Percentiles rank a stretch among this genome's conserved stretches.
These are phyloP conservation scores for Cheilosia variabilis DNA, from an alignment of 2,888 invertebrate genomes.

Conservation along the genomic window DNA sequence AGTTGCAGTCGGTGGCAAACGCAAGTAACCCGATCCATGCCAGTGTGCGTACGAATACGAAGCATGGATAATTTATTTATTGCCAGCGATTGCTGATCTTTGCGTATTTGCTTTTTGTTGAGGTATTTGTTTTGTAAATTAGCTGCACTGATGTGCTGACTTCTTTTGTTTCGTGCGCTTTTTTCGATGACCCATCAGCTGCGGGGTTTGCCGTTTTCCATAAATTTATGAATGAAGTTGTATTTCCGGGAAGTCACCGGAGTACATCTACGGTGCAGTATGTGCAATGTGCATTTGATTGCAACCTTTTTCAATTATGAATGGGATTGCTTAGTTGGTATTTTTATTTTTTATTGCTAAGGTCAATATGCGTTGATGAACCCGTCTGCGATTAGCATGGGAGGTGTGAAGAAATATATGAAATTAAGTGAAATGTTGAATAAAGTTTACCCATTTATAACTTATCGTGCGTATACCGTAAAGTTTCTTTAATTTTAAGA, in stretches of 20 bases:
- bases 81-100: slow-evolving; percentile 39
- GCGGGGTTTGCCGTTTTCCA: slow-evolving; percentile 21
- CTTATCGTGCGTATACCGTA: no score
- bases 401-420: no score
- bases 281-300: slow-evolving; percentile 27
- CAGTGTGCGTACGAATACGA: slow-evolving; percentile 55
- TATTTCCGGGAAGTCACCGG: slow-evolving; percentile 57
- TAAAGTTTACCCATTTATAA: no score
- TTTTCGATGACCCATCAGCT: slow-evolving; percentile 55
- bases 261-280: slow-evolving; percentile 23
- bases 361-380: slow-evolving; percentile 39
- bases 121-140: slow-evolving; percentile 29
- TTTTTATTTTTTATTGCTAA: neutral
- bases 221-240: slow-evolving; percentile 71
- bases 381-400: neutral
- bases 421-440: no score
- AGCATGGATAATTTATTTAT: slow-evolving; percentile 50
- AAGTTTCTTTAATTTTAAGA: no score
- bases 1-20: slow-evolving; percentile 42
- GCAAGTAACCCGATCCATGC: slow-evolving; percentile 51
- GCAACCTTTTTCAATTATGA: slow-evolving; percentile 3
- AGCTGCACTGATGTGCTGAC: slow-evolving; percentile 19
- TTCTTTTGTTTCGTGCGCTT: slow-evolving; percentile 9
- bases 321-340: slow-evolving; percentile 38
- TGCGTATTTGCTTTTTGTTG: slow-evolving; percentile 15